A percentile compares a stretch with the other conserved stretches of the same genome.
Evolutionary conservation across 2,888 invertebrate species (phyloP).

Genomic region (Ichneumoninae sp.): DNA sequence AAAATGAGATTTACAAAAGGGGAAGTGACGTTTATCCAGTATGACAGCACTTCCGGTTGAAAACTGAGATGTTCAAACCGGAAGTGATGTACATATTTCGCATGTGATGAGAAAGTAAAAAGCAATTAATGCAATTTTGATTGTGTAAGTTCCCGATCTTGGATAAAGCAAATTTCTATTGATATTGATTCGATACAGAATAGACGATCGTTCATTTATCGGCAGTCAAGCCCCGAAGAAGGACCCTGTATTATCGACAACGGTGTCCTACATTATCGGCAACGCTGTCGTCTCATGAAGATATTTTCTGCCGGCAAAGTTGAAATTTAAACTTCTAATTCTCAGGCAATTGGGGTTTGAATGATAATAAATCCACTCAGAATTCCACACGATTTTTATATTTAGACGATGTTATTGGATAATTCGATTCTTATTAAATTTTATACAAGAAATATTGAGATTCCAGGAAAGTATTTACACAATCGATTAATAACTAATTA

Average conservation of each 20-base stretch:
- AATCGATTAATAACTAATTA: slow-evolving; percentile 14
- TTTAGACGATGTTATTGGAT: slow-evolving; percentile 22
- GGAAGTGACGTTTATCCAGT: too few species aligned
- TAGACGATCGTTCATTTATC: neutral
- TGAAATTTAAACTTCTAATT: neutral
- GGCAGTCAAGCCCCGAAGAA: neutral
- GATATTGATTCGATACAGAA: neutral
- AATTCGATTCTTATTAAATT: slow-evolving; percentile 26
- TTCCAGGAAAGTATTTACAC: slow-evolving; percentile 43
- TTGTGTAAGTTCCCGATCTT: neutral
- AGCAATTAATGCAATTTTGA: neutral
- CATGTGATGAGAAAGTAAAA: too few species aligned
- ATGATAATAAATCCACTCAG: neutral
- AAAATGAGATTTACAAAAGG: too few species aligned
- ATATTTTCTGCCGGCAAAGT: neutral
- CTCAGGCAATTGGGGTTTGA: neutral
- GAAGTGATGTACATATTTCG: too few species aligned
- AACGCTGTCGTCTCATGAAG: neutral
- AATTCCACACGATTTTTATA: slow-evolving; percentile 20
- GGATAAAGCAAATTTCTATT: neutral
- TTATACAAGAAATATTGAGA: slow-evolving; percentile 29
- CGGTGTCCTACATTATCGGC: neutral
- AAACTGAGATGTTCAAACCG: too few species aligned
- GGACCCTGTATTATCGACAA: neutral
- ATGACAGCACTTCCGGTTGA: too few species aligned